phyloP scores from a whole-genome alignment of 1,140 invertebrate species.

The Drosophila ohnishii region DNA sequence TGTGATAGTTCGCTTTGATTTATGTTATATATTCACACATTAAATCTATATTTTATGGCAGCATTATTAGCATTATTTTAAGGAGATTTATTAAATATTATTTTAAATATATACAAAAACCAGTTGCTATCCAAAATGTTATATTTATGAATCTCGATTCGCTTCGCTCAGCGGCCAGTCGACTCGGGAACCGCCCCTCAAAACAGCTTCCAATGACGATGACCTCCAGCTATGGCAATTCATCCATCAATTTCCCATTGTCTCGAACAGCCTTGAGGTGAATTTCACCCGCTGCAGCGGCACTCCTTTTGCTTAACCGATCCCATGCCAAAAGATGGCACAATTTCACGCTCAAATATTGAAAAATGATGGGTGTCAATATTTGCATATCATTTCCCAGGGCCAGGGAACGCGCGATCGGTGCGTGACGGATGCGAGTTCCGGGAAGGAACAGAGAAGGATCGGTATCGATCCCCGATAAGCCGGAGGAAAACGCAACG shows the following conservation, averaged over 20 bases:
- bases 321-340: constrained; percentile 13
- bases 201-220: constrained; percentile 20
- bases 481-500: constrained; percentile 54
- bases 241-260: constrained; percentile 18
- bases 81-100: not conserved
- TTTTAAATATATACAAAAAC: not conserved
- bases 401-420: constrained; percentile 24
- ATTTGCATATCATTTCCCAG: constrained; percentile 75
- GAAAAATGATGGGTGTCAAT: constrained; percentile 80
- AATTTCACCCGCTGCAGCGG: not conserved
- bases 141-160: constrained; percentile 14
- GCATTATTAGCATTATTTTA: too few species aligned
- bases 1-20: not conserved
- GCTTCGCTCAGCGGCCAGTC: constrained; percentile 12
- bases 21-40: constrained; percentile 11
- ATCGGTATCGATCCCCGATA: constrained; percentile 11
- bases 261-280: constrained; percentile 24
- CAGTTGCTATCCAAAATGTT: not conserved
- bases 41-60: not conserved
- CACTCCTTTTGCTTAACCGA: constrained; percentile 60
- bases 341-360: constrained; percentile 71
- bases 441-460: constrained; percentile 33
- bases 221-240: constrained; percentile 32
- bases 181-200: constrained; percentile 27
- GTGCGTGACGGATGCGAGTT: constrained; percentile 56